Conservation (phyloP, 1,140 invertebrate species). For the Hetaerina americana region DNA sequence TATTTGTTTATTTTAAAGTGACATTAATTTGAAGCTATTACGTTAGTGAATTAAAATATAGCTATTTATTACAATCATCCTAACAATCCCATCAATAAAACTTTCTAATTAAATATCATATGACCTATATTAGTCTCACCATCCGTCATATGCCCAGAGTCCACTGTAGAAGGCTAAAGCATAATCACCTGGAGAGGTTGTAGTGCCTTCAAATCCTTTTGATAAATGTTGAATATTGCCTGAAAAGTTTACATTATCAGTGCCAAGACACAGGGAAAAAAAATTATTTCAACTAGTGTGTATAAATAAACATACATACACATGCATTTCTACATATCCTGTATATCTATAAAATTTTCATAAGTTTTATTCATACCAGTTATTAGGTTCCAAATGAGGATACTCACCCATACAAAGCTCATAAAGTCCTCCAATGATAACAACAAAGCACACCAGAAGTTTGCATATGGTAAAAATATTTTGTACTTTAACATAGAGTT, state of each 20-base stretch:
- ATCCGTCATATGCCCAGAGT: constrained; percentile 91
- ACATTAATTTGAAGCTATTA: not conserved
- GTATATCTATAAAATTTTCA: not conserved
- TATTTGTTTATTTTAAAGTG: not conserved
- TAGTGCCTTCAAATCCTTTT: constrained; percentile 64
- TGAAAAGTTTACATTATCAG: no score
- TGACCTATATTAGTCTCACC: constrained; percentile 30
- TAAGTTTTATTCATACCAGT: constrained; percentile 1
- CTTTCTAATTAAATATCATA: not conserved
- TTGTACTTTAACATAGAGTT: constrained; percentile 74
- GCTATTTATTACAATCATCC: not conserved
- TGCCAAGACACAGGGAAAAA: no score
- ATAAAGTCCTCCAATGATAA: constrained; percentile 69
- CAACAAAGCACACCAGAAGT: constrained; percentile 65
- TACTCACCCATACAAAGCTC: constrained; percentile 50
- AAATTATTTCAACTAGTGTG: no score
- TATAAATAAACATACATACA: no score
- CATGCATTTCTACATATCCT: no score
- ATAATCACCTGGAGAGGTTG: constrained; percentile 51
- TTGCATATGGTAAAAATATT: constrained; percentile 82
- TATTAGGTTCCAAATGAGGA: no score
- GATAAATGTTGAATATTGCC: constrained; percentile 54
- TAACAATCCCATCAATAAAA: no score
- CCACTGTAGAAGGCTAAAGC: constrained; percentile 88
- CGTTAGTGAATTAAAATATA: not conserved